Conservation (phyloP, 2,888 invertebrate genomes). For the Axea sp. region DNA sequence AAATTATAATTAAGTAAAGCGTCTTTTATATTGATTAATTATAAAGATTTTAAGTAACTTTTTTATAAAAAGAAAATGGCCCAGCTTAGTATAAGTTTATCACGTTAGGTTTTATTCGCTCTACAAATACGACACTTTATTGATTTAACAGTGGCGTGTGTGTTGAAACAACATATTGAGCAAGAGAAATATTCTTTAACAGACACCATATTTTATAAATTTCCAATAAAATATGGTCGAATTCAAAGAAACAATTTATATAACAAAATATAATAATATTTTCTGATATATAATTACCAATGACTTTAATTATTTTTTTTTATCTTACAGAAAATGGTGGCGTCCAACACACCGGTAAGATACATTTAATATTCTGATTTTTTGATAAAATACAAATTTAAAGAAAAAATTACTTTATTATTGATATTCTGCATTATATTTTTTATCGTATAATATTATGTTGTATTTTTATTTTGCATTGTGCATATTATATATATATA, state of each 20-base stretch:
- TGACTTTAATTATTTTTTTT: slow-evolving; percentile 54
- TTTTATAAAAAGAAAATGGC: not conserved
- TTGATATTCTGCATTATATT: not conserved
- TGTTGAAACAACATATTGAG: slow-evolving; percentile 37
- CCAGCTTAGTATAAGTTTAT: too few relatives aligned
- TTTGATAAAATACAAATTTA: not conserved
- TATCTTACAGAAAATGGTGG: slow-evolving; percentile 77
- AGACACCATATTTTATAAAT: slow-evolving; percentile 60
- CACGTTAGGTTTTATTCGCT: too few relatives aligned
- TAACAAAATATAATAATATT: too few relatives aligned
- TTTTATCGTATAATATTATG: too few relatives aligned
- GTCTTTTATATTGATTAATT: too few relatives aligned
- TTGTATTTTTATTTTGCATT: too few relatives aligned
- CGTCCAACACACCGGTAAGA: slow-evolving; percentile 77
- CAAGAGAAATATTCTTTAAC: slow-evolving; percentile 54
- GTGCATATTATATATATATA: too few relatives aligned
- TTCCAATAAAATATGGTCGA: slow-evolving; percentile 32
- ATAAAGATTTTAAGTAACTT: too few relatives aligned
- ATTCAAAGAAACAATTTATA: slow-evolving; percentile 46
- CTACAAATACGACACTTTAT: slow-evolving; percentile 43
- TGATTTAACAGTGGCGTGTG: slow-evolving; percentile 43
- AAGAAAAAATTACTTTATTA: not conserved
- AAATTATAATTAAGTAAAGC: too few relatives aligned
- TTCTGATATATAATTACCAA: too few relatives aligned
- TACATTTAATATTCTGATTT: too few relatives aligned